Conservation (phyloP, 92 coral and sea anemone genomes). For the Blastomussa wellsi region DNA sequence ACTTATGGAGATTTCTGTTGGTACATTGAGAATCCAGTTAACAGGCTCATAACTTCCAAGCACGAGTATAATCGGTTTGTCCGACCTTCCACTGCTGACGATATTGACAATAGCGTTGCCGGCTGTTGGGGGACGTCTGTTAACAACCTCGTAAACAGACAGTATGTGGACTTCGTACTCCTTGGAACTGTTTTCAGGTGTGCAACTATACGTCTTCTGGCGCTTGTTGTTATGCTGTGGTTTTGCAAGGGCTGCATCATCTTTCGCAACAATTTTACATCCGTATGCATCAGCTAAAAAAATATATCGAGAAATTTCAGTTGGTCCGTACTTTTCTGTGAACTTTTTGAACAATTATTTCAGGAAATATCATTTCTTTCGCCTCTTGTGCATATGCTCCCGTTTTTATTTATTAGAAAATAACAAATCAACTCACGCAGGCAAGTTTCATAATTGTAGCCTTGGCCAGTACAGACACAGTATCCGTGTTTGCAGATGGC, state of each 20-base stretch:
- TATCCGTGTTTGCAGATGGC: not conserved
- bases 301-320: too few relatives aligned
- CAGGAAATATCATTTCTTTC: too few relatives aligned
- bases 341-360: too few relatives aligned
- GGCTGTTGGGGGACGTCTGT: slow-evolving; percentile 11
- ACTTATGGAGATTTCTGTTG: not conserved
- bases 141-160: slow-evolving; percentile 1
- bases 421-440: not conserved
- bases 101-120: not conserved
- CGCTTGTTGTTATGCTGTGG: slow-evolving; percentile 3
- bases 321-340: too few relatives aligned
- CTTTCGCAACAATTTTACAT: not conserved
- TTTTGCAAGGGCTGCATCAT: not conserved
- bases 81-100: not conserved
- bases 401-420: not conserved
- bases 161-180: slow-evolving; percentile 14
- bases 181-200: not conserved
- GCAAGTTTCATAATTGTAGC: not conserved
- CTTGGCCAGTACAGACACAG: slow-evolving; percentile 2
- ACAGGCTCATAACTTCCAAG: slow-evolving; percentile 15
- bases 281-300: slow-evolving; percentile 22
- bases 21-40: slow-evolving; percentile 7
- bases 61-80: slow-evolving; percentile 9
- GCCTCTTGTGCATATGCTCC: not conserved
- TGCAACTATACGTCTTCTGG: slow-evolving; percentile 7